phyloP scores from a whole-genome alignment of 2,888 invertebrate genomes.

The Idaea biselata region DNA sequence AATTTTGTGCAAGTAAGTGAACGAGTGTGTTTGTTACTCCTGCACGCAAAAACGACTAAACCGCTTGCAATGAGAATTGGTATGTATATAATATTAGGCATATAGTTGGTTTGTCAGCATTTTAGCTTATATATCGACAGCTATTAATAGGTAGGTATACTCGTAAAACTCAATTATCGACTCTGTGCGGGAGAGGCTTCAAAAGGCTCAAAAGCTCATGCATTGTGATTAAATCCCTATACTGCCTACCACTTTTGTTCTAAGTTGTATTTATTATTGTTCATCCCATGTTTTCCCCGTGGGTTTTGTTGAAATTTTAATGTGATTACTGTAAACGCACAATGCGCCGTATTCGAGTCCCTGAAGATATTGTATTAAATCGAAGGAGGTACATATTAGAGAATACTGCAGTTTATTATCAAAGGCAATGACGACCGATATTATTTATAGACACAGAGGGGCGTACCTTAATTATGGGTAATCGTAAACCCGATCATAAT shows the following conservation, averaged over 20 bases:
- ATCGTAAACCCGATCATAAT: too few species aligned
- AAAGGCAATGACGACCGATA: neutral
- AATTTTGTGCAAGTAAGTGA: too few species aligned
- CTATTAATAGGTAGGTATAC: too few species aligned
- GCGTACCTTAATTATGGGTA: neutral
- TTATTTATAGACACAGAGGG: neutral
- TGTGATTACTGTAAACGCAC: neutral
- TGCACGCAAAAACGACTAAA: too few species aligned
- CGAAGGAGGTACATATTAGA: neutral
- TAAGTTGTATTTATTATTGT: constrained; percentile 13
- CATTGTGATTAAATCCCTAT: constrained; percentile 9
- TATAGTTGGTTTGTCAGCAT: neutral
- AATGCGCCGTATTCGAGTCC: neutral
- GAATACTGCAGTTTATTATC: neutral
- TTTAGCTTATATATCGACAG: too few species aligned
- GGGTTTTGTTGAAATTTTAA: neutral
- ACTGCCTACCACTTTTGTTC: constrained; percentile 9
- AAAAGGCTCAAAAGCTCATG: constrained; percentile 6
- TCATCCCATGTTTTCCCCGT: constrained; percentile 6
- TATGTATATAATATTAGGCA: too few species aligned
- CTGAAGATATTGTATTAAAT: neutral
- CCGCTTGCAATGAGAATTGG: too few species aligned
- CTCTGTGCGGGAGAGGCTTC: neutral
- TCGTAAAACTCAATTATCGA: neutral
- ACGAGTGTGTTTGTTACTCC: too few species aligned